phyloP scores from a whole-genome alignment of 2,797 vertebrate genomes.

The Delichon dasypus region DNA sequence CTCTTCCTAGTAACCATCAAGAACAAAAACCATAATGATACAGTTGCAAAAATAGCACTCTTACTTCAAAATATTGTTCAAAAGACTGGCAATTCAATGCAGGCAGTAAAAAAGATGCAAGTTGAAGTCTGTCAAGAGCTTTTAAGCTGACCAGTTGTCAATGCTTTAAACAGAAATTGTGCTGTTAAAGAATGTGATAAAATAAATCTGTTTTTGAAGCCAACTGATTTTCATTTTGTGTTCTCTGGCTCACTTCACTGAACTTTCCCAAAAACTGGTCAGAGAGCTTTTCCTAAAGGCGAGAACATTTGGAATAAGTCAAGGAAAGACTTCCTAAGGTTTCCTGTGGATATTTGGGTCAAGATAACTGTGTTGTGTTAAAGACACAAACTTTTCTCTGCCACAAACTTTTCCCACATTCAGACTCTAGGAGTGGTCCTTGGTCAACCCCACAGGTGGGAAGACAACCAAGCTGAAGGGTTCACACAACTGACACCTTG shows the following conservation, averaged over 20 bases:
- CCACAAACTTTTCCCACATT: neutral
- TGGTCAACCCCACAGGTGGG: neutral
- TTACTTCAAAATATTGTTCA: neutral
- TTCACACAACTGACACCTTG: neutral
- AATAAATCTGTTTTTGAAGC: neutral
- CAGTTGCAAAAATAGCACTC: neutral
- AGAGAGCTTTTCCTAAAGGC: neutral
- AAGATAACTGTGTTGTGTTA: neutral
- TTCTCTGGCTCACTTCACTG: neutral
- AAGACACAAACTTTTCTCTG: neutral
- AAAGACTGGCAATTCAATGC: neutral
- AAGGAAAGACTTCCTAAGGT: neutral
- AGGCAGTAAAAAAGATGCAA: neutral
- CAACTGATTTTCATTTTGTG: neutral
- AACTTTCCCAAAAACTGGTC: neutral
- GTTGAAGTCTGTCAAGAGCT: neutral
- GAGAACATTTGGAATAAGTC: neutral
- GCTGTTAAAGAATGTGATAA: neutral
- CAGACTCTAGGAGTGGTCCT: neutral
- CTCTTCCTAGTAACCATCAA: neutral
- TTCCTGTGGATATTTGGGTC: neutral
- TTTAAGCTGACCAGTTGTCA: neutral
- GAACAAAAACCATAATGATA: neutral
- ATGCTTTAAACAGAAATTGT: neutral
- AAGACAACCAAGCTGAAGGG: neutral